A percentile compares a stretch with the other conserved stretches of the same genome.
These are phyloP conservation scores for Frankliniella intonsa DNA, from an alignment of 2,888 invertebrate genomes.

Conservation along the genomic window DNA sequence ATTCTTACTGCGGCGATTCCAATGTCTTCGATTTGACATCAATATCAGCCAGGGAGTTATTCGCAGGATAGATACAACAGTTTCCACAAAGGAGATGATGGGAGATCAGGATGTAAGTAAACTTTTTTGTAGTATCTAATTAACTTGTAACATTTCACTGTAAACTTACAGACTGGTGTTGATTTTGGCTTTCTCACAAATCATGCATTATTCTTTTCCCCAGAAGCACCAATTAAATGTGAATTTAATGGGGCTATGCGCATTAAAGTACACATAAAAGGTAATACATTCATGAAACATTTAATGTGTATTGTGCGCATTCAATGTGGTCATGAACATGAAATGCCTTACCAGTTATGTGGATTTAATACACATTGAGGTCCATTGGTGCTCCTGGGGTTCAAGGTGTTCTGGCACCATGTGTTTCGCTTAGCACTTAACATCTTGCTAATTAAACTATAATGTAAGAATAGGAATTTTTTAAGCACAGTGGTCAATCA, in stretches of 20 bases:
- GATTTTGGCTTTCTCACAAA: neutral
- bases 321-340: no score
- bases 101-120: conserved; percentile 83
- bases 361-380: no score
- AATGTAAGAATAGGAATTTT: neutral
- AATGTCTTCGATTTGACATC: conserved; percentile 79
- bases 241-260: neutral
- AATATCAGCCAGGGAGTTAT: conserved; percentile 91
- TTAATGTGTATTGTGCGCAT: no score
- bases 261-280: no score
- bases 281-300: no score
- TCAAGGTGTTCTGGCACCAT: neutral
- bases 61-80: conserved; percentile 85
- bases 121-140: neutral
- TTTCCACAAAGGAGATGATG: conserved; percentile 93
- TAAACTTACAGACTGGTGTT: neutral
- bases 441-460: neutral
- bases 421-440: neutral
- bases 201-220: neutral
- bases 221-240: neutral
- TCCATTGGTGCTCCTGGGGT: no score
- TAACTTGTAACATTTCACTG: no score
- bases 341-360: no score
- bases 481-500: neutral
- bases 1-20: conserved; percentile 79